Percentiles rank a stretch among this genome's conserved stretches.
phyloP scores from a whole-genome alignment of 2,797 vertebrate species.

The Oryzias sinensis region DNA sequence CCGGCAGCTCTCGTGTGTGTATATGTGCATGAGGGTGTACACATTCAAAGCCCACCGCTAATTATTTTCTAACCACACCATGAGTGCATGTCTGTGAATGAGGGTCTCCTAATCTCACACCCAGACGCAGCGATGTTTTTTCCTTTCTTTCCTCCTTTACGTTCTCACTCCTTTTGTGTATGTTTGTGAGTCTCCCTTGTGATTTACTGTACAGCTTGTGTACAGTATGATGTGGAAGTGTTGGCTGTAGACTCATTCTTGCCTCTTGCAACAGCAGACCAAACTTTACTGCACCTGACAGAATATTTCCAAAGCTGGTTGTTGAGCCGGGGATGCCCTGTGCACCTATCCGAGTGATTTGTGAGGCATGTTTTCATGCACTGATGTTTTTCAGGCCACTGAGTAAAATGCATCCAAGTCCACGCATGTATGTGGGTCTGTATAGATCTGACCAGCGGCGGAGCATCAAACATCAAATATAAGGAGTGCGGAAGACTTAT shows the following conservation, averaged over 20 bases:
- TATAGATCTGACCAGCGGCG: slow-evolving; percentile 2
- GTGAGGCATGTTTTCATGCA: slow-evolving; percentile 22
- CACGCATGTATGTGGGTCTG: slow-evolving; percentile 35
- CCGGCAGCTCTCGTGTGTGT: slow-evolving; percentile 47
- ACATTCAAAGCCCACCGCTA: slow-evolving; percentile 63
- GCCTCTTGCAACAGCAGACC: slow-evolving; percentile 63
- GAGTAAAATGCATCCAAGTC: slow-evolving; percentile 17
- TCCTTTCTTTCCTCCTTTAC: slow-evolving; percentile 31
- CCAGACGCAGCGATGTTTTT: slow-evolving; percentile 59
- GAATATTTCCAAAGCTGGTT: slow-evolving; percentile 74
- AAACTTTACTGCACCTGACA: slow-evolving; percentile 78
- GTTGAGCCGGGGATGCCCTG: slow-evolving; percentile 16
- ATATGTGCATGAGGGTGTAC: slow-evolving; percentile 53
- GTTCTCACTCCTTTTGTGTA: slow-evolving; percentile 20
- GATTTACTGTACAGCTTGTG: slow-evolving; percentile 48
- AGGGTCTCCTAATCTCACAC: slow-evolving; percentile 75
- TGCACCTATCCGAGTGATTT: slow-evolving; percentile 14
- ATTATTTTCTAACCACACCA: slow-evolving; percentile 73
- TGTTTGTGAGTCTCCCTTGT: slow-evolving; percentile 33
- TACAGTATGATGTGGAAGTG: slow-evolving; percentile 59
- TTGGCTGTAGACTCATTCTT: slow-evolving; percentile 72
- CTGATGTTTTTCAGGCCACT: slow-evolving; percentile 14
- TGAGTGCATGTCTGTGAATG: slow-evolving; percentile 75
- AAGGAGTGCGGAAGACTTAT: no score
- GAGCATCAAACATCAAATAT: no score